Base-by-base conservation (phyloP, 2,888 invertebrate genomes). In the Ectropis crepuscularia region DNA sequence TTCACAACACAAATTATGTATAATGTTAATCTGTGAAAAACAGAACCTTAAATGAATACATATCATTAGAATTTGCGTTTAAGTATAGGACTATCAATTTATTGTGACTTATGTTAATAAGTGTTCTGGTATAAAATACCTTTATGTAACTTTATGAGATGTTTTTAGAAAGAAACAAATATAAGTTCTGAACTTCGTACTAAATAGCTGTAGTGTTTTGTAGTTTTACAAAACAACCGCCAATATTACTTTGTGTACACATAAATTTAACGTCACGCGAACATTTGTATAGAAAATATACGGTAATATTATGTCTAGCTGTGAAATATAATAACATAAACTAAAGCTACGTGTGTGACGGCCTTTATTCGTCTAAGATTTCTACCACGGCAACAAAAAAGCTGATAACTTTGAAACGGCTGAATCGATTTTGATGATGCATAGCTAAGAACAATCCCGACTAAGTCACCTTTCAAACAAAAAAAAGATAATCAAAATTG, bases 61-160 rank as follows among this genome's bases (percentile, higher is more conserved):
- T 6, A 39, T 50, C 11, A 5, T 11, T 16, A 39, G 12, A 39
- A 47, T 47, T 47, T 47, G 4, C 8, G 37, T 49, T 49, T 10
- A 51, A 41, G 6, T 28, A 28, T 42, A 7, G 6, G 10, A 41
- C 9, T 42, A 42, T 51, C 10, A 10, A 51, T 28, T 51, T 28
- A 41, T 51, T 28, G 6, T 5, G 16, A n/a, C 9, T 12, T 50
- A 28, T 45, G 8, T 45, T 43, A 43, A 16, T 11, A 6, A 8
- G 46, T 54, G 8, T 43, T 63, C 41, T 16, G 64, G 65, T 65
- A 65, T 65, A 9, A 65, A 58, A 65, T 62, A 65, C 65, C 62
- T 58, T 41, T 53, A 16, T 65, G 64, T 65, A 65, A 61, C 60
- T 65, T 54, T 49, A 6, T n/a, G 46, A 55, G 6, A 46, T 50